phyloP scores from a whole-genome alignment of 2,888 invertebrate species.

The Agonopterix heracliana region DNA sequence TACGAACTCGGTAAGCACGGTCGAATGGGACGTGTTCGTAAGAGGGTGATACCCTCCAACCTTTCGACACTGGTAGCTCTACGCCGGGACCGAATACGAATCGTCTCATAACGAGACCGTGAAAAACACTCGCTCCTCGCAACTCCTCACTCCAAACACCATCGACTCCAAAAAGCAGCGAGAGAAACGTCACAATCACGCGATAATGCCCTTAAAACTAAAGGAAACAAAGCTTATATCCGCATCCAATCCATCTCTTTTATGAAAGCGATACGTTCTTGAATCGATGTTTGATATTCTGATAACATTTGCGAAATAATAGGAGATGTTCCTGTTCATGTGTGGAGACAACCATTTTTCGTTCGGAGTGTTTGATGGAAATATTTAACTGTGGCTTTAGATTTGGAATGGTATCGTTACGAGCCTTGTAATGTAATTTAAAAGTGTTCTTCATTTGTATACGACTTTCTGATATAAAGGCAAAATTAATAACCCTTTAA shows the following conservation, averaged over 20 bases:
- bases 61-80: conserved; percentile 38
- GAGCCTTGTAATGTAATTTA: conserved; percentile 32
- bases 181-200: conserved; percentile 21
- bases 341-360: conserved; percentile 40
- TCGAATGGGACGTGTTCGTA: conserved; percentile 34
- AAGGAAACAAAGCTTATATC: conserved; percentile 26
- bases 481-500: conserved; percentile 20
- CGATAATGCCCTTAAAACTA: conserved; percentile 32
- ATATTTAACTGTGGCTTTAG: conserved; percentile 30
- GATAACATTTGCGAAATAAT: conserved; percentile 65
- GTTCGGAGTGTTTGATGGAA: conserved; percentile 42
- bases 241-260: conserved; percentile 7
- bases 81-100: conserved; percentile 60
- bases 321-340: conserved; percentile 47
- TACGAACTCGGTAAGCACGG: conserved; percentile 38
- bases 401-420: conserved; percentile 14
- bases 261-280: conserved; percentile 26
- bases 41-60: conserved; percentile 37
- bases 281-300: conserved; percentile 63
- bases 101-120: conserved; percentile 64
- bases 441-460: conserved; percentile 22
- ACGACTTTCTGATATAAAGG: conserved; percentile 18
- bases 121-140: conserved; percentile 66
- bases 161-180: conserved; percentile 33
- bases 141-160: conserved; percentile 39